Evolutionary conservation across 2,888 invertebrate genomes (phyloP).

Genomic region (Rhaphigaster nebulosa): DNA sequence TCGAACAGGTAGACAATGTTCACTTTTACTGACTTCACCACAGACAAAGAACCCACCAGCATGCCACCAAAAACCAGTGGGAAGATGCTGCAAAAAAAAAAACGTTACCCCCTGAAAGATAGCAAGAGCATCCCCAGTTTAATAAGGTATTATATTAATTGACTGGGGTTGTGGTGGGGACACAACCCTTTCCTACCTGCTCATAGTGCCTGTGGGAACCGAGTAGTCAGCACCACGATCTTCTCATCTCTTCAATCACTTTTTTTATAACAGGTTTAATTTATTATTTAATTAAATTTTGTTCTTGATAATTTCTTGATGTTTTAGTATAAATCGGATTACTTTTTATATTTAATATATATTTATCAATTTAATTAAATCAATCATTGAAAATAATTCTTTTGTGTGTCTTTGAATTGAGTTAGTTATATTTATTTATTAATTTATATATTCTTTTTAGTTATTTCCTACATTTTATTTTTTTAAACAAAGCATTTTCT

Average conservation of each 20-base stretch:
- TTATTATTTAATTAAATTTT: neutral
- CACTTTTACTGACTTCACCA: neutral
- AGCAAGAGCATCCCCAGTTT: constrained; percentile 45
- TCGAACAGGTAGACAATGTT: neutral
- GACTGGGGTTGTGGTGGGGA: constrained; percentile 56
- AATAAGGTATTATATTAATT: constrained; percentile 60
- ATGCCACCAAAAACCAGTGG: neutral
- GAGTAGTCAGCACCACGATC: neutral
- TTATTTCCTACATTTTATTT: too few species aligned
- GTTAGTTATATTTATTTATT: neutral
- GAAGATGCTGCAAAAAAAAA: constrained; percentile 51
- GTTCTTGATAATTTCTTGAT: too few species aligned
- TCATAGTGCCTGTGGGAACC: constrained; percentile 48
- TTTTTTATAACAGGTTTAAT: neutral
- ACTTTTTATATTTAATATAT: too few species aligned
- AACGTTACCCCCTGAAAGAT: constrained; percentile 42
- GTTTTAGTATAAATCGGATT: neutral
- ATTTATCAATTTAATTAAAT: too few species aligned
- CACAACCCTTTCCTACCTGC: constrained; percentile 56
- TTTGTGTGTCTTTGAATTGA: neutral
- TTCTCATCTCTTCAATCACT: neutral
- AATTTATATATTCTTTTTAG: too few species aligned
- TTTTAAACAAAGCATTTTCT: too few species aligned
- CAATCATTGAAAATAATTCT: neutral
- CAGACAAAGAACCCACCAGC: neutral